Base-by-base conservation (phyloP, 2,113 vertebrate genomes). In the Antechinus stuartii region DNA sequence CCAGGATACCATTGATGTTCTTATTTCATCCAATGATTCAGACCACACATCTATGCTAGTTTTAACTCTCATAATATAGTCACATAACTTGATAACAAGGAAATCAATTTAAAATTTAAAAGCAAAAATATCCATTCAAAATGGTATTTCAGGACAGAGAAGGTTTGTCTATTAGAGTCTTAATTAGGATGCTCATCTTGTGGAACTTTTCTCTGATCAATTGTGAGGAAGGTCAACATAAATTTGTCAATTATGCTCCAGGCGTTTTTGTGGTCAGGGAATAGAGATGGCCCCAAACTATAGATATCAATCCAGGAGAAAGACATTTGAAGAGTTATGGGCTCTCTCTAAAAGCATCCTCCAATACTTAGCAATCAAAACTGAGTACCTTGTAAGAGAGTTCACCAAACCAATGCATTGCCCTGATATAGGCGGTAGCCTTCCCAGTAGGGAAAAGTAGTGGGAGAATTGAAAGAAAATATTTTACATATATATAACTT, bases 161-260 rank as follows among this genome's bases (percentile, higher is more conserved):
- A 14, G 55, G 16, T 90, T 89, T 93, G 2, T 95, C 23, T 90
- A 76, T 57, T 56, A 94, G 93, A 94, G 55, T 25, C 47, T 16
- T 4, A 95, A 52, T 8, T 90, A 12, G 47, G 9, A 49, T 92
- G 46, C 8, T 54, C 5, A 0, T 94, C 23, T 90, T 90, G 0
- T 61, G 46, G 92, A 61, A 52, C 54, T 23, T 47, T 93, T 91
- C 93, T 90, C 2, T 27, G 54, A 91, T 54, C 91, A 90, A 84
- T 10, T 76, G 35, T 47, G 52, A 93, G 9, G 12, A 93, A 84
- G 0, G 68, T 53, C 10, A 90, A 89, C 84, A 42, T 84, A 61
- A 35, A 9, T 47, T 7, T 8, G 25, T 91, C 30, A 90, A 14
- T 19, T 12, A 42, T 8, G 89, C 52, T 24, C 49, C 4, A 26